Evolutionary conservation across 2,113 vertebrate genomes (phyloP), one percentile per base, ranked within the genome.

Genomic region (Rafetus swinhoei): DNA sequence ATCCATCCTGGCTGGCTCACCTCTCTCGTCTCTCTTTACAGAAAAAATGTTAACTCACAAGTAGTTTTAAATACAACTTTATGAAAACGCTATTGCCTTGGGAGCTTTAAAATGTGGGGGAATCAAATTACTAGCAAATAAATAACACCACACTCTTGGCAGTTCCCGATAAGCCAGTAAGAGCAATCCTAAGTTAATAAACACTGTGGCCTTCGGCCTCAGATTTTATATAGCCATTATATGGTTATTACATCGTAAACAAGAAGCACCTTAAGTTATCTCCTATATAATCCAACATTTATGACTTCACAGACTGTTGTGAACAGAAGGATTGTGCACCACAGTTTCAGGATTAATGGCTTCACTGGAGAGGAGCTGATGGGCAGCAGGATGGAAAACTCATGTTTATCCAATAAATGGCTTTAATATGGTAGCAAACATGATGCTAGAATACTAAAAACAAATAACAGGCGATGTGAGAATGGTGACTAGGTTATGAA

Each of bases 181-280:
- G 90, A 86, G 69, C 35, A 89, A 22, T 52, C 16, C 52, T 55
- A 54, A 22, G 19, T 87, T 86, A 81, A 60, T 52, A 87, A 87
- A 56, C 1, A 60, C 29, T 7, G 2, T 2, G 55, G 35, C 45
- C 53, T 95, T 93, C 79, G 60, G 7, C 0, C 81, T 87, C 13
- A 79, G n/a, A 27, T 53, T 65, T 54, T 81, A 53, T 9, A 45
- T 2, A 93, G 79, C 1, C 45, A 90, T 72, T 85, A 29, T 19
- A 7, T 29, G 22, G 6, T 4, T 25, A 81, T 19, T 53, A 74
- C 4, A 3, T 79, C 52, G 76, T 54, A 90, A 95, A 89, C 19
- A 16, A 72, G 29, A 94, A 85, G 89, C 92, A 54, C 0, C 0
- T 50, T 85, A 69, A 91, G 27, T 60, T 94, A 82, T 39, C 83